A percentile compares a stretch with the other conserved stretches of the same genome.
Evolutionary conservation across 64 coral and sea anemone genomes (phyloP).

Genomic region (Anthopleura sola): DNA sequence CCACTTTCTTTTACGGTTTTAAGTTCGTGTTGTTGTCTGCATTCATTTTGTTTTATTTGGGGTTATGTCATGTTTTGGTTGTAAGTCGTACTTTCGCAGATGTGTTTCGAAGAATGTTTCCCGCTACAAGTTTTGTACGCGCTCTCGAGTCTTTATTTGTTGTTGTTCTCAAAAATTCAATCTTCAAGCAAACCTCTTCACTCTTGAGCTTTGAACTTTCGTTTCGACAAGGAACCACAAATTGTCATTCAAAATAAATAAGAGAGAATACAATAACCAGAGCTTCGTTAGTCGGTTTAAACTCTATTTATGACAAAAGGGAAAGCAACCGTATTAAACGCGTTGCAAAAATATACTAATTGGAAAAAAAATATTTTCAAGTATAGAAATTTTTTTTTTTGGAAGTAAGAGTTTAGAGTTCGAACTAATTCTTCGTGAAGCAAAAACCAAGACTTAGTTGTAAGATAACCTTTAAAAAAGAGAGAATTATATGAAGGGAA

Average conservation of each 20-base stretch:
- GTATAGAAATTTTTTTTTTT: too few species aligned
- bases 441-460: too few species aligned
- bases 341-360: too few species aligned
- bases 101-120: background rate
- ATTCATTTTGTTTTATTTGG: background rate
- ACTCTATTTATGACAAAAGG: too few species aligned
- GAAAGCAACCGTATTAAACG: too few species aligned
- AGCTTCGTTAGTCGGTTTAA: too few species aligned
- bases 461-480: too few species aligned
- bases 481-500: too few species aligned
- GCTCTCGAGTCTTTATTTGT: background rate
- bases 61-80: background rate
- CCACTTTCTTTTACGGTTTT: background rate
- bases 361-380: too few species aligned
- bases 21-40: background rate
- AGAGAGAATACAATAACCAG: background rate
- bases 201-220: constrained; percentile 7
- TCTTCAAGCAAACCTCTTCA: background rate
- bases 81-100: background rate
- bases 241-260: background rate
- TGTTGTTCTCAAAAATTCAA: background rate
- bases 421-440: too few species aligned
- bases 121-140: too few species aligned
- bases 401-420: too few species aligned
- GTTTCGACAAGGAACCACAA: background rate